Percentiles rank a stretch among this genome's conserved stretches.
phyloP scores from a whole-genome alignment of 2,113 vertebrate genomes.

The Thinocorus orbignyianus region DNA sequence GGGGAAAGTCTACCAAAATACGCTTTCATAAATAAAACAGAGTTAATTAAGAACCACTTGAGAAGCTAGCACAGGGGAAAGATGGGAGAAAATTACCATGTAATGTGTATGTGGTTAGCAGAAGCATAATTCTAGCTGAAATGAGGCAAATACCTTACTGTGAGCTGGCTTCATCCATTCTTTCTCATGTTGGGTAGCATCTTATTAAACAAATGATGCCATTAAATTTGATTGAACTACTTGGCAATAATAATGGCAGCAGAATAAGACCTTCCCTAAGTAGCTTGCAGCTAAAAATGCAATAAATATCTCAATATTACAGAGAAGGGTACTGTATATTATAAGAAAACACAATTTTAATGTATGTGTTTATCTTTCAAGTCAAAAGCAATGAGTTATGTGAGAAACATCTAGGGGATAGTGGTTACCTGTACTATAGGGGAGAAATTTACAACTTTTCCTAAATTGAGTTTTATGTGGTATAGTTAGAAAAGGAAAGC shows the following conservation, averaged over 20 bases:
- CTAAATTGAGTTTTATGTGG: neutral
- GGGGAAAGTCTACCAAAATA: slow-evolving; percentile 43
- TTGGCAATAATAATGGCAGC: neutral
- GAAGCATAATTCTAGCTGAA: neutral
- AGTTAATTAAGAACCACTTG: slow-evolving; percentile 56
- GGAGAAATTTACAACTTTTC: neutral
- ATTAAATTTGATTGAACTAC: neutral
- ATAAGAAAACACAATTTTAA: neutral
- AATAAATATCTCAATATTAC: neutral
- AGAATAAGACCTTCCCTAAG: neutral
- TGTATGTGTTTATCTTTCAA: neutral
- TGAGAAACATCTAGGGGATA: neutral
- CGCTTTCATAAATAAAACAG: slow-evolving; percentile 53
- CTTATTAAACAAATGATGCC: neutral
- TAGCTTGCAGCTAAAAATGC: neutral
- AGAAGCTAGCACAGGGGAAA: slow-evolving; percentile 24
- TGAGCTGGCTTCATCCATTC: neutral
- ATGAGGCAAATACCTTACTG: neutral
- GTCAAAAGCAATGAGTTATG: neutral
- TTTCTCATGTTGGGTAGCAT: neutral
- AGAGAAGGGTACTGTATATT: neutral
- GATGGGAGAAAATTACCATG: slow-evolving; percentile 10
- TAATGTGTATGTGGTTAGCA: neutral
- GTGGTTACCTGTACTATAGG: neutral
- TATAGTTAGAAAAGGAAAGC: neutral